phyloP scores from a whole-genome alignment of 2,113 vertebrate species.

The Fulica atra region DNA sequence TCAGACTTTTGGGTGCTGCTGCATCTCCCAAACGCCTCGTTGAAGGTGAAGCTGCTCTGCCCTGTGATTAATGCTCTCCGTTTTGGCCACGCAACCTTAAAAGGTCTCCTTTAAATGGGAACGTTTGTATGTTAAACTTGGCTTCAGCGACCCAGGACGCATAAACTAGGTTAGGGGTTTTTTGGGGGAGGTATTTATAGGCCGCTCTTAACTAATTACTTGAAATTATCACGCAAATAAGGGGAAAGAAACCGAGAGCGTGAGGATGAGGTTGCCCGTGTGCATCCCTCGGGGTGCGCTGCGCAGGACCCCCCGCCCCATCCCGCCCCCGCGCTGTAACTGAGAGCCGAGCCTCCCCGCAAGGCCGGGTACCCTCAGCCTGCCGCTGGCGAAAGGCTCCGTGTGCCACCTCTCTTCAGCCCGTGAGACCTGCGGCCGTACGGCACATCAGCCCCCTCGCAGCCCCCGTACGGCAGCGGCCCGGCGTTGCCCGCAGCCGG shows the following conservation, averaged over 20 bases:
- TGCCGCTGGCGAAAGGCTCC: neutral
- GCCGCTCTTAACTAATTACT: slow-evolving; percentile 42
- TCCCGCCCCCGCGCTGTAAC: neutral
- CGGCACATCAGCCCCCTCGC: neutral
- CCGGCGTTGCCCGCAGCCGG: neutral
- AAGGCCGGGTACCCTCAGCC: neutral
- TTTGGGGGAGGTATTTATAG: slow-evolving; percentile 61
- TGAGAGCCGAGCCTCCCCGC: neutral
- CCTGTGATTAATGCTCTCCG: neutral
- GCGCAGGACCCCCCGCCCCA: neutral
- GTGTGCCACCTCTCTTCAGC: too few species aligned
- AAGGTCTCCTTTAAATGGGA: slow-evolving; percentile 2
- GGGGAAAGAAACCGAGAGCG: neutral
- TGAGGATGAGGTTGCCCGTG: neutral
- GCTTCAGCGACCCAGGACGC: slow-evolving; percentile 35
- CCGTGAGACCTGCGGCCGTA: neutral
- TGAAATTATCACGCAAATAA: neutral
- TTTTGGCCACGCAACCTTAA: neutral
- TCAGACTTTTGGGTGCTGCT: neutral
- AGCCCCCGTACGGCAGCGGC: neutral
- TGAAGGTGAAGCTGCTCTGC: neutral
- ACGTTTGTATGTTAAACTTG: slow-evolving; percentile 12
- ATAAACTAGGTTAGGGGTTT: neutral
- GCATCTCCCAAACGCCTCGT: neutral
- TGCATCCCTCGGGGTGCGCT: neutral